These are phyloP conservation scores for Pygmarrhopalites habei DNA, from an alignment of 1,140 invertebrate species.

Conservation along the genomic window DNA sequence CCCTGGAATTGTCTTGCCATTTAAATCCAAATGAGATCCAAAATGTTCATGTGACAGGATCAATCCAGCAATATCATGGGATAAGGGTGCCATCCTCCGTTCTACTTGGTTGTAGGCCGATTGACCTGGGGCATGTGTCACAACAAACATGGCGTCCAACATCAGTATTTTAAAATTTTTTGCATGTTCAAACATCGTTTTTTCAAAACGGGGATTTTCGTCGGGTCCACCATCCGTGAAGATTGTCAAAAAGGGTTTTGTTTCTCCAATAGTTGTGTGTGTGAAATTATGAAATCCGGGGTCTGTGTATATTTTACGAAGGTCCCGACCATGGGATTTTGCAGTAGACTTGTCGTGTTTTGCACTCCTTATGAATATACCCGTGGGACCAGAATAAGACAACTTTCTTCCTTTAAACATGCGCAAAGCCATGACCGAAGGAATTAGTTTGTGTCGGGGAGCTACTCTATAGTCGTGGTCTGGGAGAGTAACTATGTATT, in stretches of 20 bases:
- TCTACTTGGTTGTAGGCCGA: conserved; percentile 43
- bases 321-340: conserved; percentile 42
- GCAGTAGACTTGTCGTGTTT: conserved; percentile 41
- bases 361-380: conserved; percentile 43
- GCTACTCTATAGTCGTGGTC: conserved; percentile 47
- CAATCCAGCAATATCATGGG: conserved; percentile 42
- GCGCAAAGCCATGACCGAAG: conserved; percentile 41
- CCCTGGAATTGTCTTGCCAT: conserved; percentile 1
- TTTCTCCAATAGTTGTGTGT: conserved; percentile 37
- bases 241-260: conserved; percentile 45
- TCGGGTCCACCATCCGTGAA: conserved; percentile 45
- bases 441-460: conserved; percentile 39
- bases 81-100: conserved; percentile 44
- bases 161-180: conserved; percentile 23
- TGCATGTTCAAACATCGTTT: conserved; percentile 12
- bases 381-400: conserved; percentile 44
- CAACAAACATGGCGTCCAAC: conserved; percentile 45
- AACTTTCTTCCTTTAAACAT: conserved; percentile 38
- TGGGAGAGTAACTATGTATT: conserved; percentile 44
- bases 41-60: conserved; percentile 43
- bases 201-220: conserved; percentile 42
- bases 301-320: conserved; percentile 39
- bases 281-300: conserved; percentile 39
- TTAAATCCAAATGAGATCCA: conserved; percentile 44
- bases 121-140: conserved; percentile 45